A percentile compares a stretch with the other conserved stretches of the same genome.
Conservation (phyloP, 1,140 invertebrate genomes). For the Drosophila malerkotliana region DNA sequence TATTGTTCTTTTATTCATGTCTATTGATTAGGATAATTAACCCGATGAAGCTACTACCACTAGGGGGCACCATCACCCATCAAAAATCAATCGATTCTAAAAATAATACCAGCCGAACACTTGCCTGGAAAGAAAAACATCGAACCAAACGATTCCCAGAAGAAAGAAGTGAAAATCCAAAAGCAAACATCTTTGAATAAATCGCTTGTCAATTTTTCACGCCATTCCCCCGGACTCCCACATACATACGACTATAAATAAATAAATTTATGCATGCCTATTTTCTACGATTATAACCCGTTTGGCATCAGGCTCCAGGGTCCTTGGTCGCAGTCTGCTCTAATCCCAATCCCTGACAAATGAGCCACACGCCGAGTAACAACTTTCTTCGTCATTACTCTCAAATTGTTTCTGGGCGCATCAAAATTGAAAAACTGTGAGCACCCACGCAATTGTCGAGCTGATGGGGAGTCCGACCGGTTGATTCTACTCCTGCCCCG, state of each 20-base stretch:
- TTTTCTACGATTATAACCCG: constrained; percentile 63
- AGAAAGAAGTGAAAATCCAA: constrained; percentile 24
- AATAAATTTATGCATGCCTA: constrained; percentile 72
- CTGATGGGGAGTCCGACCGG: not conserved
- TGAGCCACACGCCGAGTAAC: constrained; percentile 78
- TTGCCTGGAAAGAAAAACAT: constrained; percentile 27
- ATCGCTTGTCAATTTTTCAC: constrained; percentile 57
- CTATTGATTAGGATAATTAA: constrained; percentile 59
- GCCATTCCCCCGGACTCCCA: constrained; percentile 22
- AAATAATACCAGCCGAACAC: constrained; percentile 10
- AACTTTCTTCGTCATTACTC: constrained; percentile 80
- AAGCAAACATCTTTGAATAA: constrained; percentile 61
- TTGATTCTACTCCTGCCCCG: not conserved
- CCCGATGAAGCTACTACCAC: constrained; percentile 3
- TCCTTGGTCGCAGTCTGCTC: not conserved
- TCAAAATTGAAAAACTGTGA: constrained; percentile 48
- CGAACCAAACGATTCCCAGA: constrained; percentile 6
- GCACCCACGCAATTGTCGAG: constrained; percentile 22
- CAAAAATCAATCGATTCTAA: constrained; percentile 59
- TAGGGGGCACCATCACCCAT: constrained; percentile 8
- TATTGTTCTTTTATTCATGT: constrained; percentile 48
- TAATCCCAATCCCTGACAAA: constrained; percentile 72
- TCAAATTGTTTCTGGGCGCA: constrained; percentile 74
- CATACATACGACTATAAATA: not conserved
- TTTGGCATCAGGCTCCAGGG: constrained; percentile 1